Conservation (phyloP, 2,113 vertebrate species). For the Dolichotis patagonum region DNA sequence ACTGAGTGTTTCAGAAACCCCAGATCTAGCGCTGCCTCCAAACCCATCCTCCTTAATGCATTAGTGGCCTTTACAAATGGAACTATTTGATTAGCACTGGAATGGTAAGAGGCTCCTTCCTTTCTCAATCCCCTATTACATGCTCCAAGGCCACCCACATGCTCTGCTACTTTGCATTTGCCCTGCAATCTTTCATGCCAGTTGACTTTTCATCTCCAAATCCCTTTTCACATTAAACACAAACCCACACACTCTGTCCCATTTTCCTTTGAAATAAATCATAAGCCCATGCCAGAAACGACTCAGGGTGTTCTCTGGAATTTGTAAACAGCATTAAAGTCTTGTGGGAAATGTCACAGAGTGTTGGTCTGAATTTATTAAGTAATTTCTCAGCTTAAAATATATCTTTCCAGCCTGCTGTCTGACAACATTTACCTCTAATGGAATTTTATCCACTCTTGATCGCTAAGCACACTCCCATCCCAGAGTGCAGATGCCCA, state of each 20-base stretch:
- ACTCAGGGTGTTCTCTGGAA: slow-evolving; percentile 85
- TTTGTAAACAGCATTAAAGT: slow-evolving; percentile 86
- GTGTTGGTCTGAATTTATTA: slow-evolving; percentile 83
- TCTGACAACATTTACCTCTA: slow-evolving; percentile 70
- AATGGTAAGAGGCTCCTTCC: slow-evolving; percentile 55
- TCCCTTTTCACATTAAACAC: slow-evolving; percentile 87
- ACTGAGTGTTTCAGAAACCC: background rate
- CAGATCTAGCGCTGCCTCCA: background rate
- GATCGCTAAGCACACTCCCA: slow-evolving; percentile 43
- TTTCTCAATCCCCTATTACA: slow-evolving; percentile 77
- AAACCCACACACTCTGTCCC: slow-evolving; percentile 87
- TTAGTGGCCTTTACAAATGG: slow-evolving; percentile 37
- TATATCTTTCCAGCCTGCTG: slow-evolving; percentile 62
- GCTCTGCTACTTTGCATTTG: slow-evolving; percentile 79
- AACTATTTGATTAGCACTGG: slow-evolving; percentile 47
- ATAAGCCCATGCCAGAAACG: slow-evolving; percentile 81
- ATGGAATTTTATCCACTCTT: slow-evolving; percentile 54
- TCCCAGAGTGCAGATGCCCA: background rate
- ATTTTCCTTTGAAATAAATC: slow-evolving; percentile 89
- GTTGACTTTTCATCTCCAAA: slow-evolving; percentile 89
- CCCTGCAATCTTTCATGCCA: slow-evolving; percentile 87
- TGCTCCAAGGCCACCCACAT: slow-evolving; percentile 85
- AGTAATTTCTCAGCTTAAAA: slow-evolving; percentile 80
- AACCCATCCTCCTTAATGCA: background rate
- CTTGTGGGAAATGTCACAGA: slow-evolving; percentile 86